phyloP scores from a whole-genome alignment of 2,888 invertebrate genomes.

The Minunthozetes semirufus region DNA sequence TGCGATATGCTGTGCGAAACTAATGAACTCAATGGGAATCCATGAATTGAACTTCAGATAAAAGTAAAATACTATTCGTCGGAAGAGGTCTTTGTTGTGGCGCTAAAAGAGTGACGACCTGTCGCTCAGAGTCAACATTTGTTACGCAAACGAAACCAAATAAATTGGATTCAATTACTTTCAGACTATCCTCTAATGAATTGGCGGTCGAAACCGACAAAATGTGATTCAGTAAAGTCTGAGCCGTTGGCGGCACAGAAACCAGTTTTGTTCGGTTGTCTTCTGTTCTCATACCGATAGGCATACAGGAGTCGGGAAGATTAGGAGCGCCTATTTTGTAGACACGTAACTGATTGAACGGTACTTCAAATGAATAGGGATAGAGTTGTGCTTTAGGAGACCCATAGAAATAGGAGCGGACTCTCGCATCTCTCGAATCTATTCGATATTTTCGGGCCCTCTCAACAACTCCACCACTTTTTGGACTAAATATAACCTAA shows the following conservation, averaged over 20 bases:
- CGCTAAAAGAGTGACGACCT: constrained; percentile 78
- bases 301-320: constrained; percentile 90
- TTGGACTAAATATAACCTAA: constrained; percentile 82
- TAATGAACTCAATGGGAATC: constrained; percentile 57
- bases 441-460: constrained; percentile 44
- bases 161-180: constrained; percentile 72
- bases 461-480: constrained; percentile 78
- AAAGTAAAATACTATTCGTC: constrained; percentile 65
- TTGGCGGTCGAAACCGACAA: constrained; percentile 81
- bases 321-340: constrained; percentile 71
- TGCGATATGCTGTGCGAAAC: not conserved
- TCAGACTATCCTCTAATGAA: constrained; percentile 60
- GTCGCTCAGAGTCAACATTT: constrained; percentile 80
- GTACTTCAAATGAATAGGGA: constrained; percentile 90
- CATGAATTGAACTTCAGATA: constrained; percentile 91
- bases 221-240: constrained; percentile 72
- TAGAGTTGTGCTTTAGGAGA: constrained; percentile 58
- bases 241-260: constrained; percentile 61
- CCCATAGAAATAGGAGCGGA: constrained; percentile 95
- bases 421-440: constrained; percentile 69
- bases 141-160: constrained; percentile 79
- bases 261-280: constrained; percentile 84
- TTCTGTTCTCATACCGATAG: constrained; percentile 85
- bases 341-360: constrained; percentile 78
- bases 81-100: constrained; percentile 91